Evolutionary conservation across 2,888 invertebrate genomes (phyloP).

Genomic region (Caenorhabditis sp.): DNA sequence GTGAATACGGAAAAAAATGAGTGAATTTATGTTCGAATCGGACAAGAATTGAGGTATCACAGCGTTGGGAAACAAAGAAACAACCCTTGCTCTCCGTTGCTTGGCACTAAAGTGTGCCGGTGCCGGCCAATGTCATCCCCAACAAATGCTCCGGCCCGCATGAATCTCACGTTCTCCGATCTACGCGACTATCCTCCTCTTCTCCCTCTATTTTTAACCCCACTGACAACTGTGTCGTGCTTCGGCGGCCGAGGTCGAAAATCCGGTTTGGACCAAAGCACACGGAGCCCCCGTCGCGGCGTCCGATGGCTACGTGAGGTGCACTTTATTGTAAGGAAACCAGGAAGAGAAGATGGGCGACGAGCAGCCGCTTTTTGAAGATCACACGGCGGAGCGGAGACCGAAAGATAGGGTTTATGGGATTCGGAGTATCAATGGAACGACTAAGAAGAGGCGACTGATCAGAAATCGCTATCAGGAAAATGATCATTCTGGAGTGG

Average conservation of each 20-base stretch:
- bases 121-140: background rate
- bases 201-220: constrained; percentile 30
- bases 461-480: constrained; percentile 11
- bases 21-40: no score
- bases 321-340: constrained; percentile 27
- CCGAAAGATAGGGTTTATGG: constrained; percentile 26
- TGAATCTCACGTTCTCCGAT: constrained; percentile 32
- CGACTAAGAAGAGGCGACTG: background rate
- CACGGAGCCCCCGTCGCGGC: constrained; percentile 10
- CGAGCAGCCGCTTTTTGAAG: constrained; percentile 35
- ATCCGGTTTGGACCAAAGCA: constrained; percentile 18
- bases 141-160: background rate
- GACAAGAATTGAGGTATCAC: no score
- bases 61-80: no score
- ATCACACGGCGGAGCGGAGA: constrained; percentile 7
- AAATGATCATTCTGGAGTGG: background rate
- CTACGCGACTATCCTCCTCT: constrained; percentile 1
- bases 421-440: constrained; percentile 34
- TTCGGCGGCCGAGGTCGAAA: constrained; percentile 12
- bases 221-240: background rate
- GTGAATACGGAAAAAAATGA: background rate
- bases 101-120: background rate
- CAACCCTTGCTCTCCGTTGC: no score
- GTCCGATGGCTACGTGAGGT: constrained; percentile 1
- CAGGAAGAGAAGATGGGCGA: constrained; percentile 10